Base-by-base conservation (phyloP, 2,888 invertebrate genomes). In the Oegoconia quadripuncta region DNA sequence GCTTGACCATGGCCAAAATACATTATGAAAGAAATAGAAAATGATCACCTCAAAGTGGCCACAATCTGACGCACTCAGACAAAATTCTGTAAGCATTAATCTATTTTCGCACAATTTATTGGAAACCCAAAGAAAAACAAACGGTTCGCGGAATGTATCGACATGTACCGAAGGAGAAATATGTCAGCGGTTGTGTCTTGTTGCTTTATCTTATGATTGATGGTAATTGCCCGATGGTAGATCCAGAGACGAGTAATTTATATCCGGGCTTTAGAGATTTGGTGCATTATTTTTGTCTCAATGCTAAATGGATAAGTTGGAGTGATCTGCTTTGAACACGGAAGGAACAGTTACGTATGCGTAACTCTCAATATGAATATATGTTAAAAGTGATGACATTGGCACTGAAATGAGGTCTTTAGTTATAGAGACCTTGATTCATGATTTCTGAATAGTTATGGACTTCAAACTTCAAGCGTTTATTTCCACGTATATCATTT, bases 71-170 rank as follows among this genome's bases (percentile, higher is more conserved):
- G 27, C 27, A 27, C 13, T 27, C 14, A 14, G 5, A 14, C 13
- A 6, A 13, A 27, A 27, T 13, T 23, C 23, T 23, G 9, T 8
- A n/a, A n/a, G n/a, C n/a, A n/a, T n/a, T 59, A 62, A 57, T 65
- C 68, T 67, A 64, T 68, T 66, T 61, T 56, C 30, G 48, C 37
- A 43, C 40, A 30, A 39, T 44, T 48, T 41, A 49, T 50, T 52
- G 52, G 45, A 55, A 68, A 52, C 56, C 54, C 59, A 69, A n/a
- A 69, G 62, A 65, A 71, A 72, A 79, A 76, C 74, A 76, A 65
- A 64, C 61, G 46, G 43, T 58, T 58, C 57, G 39, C 34, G 46
- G 64, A 66, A 70, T 57, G 57, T 64, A 72, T 67, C 60, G 61
- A 54, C 56, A 56, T 45, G 49, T 55, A 52, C 43, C 37, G 31